Percentiles rank a stretch among this genome's conserved stretches.
These are phyloP conservation scores for Sinocyclocheilus maitianheensis DNA, from an alignment of 2,113 vertebrate species.

Conservation along the genomic window DNA sequence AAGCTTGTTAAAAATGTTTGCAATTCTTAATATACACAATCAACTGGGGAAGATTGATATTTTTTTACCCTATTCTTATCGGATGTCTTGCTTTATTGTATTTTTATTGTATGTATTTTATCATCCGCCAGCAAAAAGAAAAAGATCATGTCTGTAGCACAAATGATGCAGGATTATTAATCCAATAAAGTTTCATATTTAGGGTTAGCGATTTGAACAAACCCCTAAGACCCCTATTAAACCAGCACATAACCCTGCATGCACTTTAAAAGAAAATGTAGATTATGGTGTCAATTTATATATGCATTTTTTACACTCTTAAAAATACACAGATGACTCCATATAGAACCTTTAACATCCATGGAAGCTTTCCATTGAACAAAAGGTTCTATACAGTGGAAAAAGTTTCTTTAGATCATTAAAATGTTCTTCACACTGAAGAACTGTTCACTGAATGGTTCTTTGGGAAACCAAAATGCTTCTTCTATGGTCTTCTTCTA, in stretches of 20 bases:
- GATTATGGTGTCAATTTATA: neutral
- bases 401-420: neutral
- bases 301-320: neutral
- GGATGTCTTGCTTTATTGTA: too few species aligned
- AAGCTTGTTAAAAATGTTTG: too few species aligned
- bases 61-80: too few species aligned
- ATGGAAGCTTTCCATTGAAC: neutral
- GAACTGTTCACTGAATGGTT: too few species aligned
- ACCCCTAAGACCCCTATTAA: neutral
- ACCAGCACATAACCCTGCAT: neutral
- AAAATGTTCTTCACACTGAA: too few species aligned
- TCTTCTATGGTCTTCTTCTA: too few species aligned
- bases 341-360: neutral
- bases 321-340: too few species aligned
- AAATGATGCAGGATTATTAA: neutral
- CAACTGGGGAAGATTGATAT: too few species aligned
- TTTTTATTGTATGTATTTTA: neutral
- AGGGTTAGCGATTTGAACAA: neutral
- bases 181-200: neutral
- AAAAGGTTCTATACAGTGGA: neutral
- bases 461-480: too few species aligned
- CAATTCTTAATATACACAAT: too few species aligned
- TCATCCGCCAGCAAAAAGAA: neutral
- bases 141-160: neutral
- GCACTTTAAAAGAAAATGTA: neutral